Percentiles rank a stretch among this genome's conserved stretches.
phyloP scores from a whole-genome alignment of 2,888 invertebrate species.

The Xanthia togata region DNA sequence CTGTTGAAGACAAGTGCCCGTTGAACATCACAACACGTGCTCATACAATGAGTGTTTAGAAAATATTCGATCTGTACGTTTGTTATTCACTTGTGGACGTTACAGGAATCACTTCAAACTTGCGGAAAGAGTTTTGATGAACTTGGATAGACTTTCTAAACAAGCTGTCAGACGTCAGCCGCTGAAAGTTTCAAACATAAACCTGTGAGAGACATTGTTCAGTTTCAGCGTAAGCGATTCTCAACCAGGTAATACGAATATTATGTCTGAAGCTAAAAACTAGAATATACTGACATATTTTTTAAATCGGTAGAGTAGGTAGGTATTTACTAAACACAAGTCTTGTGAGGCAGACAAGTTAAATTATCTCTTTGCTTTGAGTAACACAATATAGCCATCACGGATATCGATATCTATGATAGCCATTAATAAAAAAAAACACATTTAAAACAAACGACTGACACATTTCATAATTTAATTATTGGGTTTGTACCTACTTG shows the following conservation, averaged over 20 bases:
- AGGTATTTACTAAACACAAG: neutral
- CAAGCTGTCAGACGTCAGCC: slow-evolving; percentile 37
- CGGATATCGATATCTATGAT: no score
- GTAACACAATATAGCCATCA: neutral
- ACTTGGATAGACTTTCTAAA: slow-evolving; percentile 52
- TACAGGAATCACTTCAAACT: slow-evolving; percentile 53
- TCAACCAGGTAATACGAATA: neutral
- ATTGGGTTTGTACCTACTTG: neutral
- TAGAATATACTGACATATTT: neutral
- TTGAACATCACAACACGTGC: slow-evolving; percentile 69
- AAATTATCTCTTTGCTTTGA: neutral
- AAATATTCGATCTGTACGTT: slow-evolving; percentile 76
- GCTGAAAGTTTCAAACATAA: slow-evolving; percentile 25
- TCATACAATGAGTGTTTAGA: slow-evolving; percentile 74
- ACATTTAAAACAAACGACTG: neutral
- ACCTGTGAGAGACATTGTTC: slow-evolving; percentile 13
- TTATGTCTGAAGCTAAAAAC: neutral
- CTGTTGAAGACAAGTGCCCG: slow-evolving; percentile 72
- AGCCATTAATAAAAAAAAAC: no score
- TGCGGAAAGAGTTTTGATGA: slow-evolving; percentile 45
- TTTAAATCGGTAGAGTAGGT: neutral
- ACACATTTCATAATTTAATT: neutral
- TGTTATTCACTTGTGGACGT: slow-evolving; percentile 60
- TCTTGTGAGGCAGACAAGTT: neutral
- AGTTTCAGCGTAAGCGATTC: slow-evolving; percentile 20